These are phyloP conservation scores for Eristalis pertinax DNA, from an alignment of 2,888 invertebrate species.

Conservation along the genomic window DNA sequence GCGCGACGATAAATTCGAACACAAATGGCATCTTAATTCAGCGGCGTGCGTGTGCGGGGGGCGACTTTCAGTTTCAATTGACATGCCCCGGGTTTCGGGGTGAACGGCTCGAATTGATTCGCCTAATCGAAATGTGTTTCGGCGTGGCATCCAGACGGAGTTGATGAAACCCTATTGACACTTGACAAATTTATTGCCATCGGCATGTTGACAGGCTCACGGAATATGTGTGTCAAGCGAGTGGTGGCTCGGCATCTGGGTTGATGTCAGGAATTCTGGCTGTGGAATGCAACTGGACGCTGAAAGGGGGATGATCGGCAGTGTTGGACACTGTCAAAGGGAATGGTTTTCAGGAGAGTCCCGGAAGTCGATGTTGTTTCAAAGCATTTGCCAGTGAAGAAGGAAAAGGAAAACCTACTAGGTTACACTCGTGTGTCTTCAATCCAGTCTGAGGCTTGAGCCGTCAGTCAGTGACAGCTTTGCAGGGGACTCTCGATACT, in stretches of 20 bases:
- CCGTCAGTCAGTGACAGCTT: no score
- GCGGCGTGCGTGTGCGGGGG: neutral
- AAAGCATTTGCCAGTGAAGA: no score
- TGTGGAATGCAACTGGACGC: no score
- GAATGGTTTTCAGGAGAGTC: no score
- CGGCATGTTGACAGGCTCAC: neutral
- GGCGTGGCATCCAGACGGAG: neutral
- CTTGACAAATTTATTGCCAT: neutral
- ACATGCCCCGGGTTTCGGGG: neutral
- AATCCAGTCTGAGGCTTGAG: no score
- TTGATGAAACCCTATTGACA: neutral
- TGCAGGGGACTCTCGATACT: no score
- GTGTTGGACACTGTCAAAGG: no score
- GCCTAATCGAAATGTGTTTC: neutral
- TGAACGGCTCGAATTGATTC: neutral
- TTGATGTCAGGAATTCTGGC: neutral
- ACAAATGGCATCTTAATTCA: constrained; percentile 28
- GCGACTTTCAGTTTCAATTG: neutral
- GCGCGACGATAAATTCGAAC: constrained; percentile 37
- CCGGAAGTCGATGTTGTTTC: no score
- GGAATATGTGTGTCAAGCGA: neutral
- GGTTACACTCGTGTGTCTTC: no score
- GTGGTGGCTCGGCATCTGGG: neutral
- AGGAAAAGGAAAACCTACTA: no score
- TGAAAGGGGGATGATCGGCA: no score